Base-by-base conservation (phyloP, 1,140 invertebrate genomes). In the Brachionus angularis region DNA sequence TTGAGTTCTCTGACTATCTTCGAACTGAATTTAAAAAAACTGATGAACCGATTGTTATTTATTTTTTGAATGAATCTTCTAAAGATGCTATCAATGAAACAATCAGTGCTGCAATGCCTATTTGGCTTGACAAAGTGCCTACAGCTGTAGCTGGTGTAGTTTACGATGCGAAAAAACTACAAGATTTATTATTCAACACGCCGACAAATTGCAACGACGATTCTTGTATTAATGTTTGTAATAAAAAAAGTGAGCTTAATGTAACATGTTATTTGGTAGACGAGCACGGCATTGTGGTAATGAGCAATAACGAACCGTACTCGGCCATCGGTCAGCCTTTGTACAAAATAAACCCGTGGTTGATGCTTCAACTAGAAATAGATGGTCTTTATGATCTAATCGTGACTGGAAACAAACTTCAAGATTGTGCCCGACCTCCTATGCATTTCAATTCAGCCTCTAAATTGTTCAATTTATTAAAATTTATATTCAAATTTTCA, bases 291-390 rank as follows among this genome's bases (percentile, higher is more conserved):
- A 33, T 67, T 67, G 62, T 67, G 39, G 18, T 67, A 29, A 42
- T 67, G 62, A 46, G 39, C 21, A 67, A 67, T 21, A 67, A 27
- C 5, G 62, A 67, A 18, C 46, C 31, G 7, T 67, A 46, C 27
- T 34, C 14, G 27, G 42, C 42, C 10, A 50, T 67, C 3, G 62
- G 62, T 34, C 62, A 67, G 39, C 62, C 62, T 21, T 50, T 67
- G 21, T 67, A 67, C 42, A 67, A 67, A 34, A 42, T 67, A 33
- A 67, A 67, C 16, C 62, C 62, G 8, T 67, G 62, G 62, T 44
- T 67, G 5, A 67, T 67, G 62, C 18, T 67, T n/a, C 62, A 67
- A 34, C 25, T 67, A 14, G 62, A 67, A 27, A 27, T 67, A 18
- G 62, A 67, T 5, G 62, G 62, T 33, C 39, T 67, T 3, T 67